Evolutionary conservation across 1,140 invertebrate species (phyloP).

Genomic region (Sminthurinus signatus): DNA sequence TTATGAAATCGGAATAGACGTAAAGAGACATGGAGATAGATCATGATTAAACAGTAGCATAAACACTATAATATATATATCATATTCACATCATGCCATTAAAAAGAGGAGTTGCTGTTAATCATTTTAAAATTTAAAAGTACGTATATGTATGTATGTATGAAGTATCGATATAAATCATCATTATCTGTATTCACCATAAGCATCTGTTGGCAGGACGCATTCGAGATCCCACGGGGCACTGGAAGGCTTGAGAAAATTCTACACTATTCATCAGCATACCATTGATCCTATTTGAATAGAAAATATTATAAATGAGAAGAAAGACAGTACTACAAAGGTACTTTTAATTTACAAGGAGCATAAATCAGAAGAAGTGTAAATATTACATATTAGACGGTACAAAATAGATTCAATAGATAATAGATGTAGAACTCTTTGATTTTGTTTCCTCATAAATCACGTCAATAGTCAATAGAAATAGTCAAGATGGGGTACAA

Average conservation of each 20-base stretch:
- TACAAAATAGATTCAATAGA: too few relatives aligned
- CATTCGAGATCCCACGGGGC: slow-evolving; percentile 53
- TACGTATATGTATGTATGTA: slow-evolving; percentile 45
- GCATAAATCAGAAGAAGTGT: not conserved
- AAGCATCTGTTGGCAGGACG: too few relatives aligned
- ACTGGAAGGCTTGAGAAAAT: slow-evolving; percentile 63
- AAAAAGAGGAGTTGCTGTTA: slow-evolving; percentile 61
- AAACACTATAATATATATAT: too few relatives aligned
- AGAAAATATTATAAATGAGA: not conserved
- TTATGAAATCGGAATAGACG: too few relatives aligned
- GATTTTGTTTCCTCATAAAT: not conserved
- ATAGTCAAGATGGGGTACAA: not conserved
- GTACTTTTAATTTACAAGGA: slow-evolving; percentile 2
- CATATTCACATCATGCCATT: slow-evolving; percentile 51
- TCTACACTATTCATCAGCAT: slow-evolving; percentile 59
- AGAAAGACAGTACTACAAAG: not conserved
- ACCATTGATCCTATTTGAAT: slow-evolving; percentile 49
- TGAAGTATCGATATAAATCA: too few relatives aligned
- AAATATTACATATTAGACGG: not conserved
- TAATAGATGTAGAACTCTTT: not conserved
- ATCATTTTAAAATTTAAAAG: slow-evolving; percentile 58
- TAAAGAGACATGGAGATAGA: too few relatives aligned
- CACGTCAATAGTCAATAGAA: not conserved
- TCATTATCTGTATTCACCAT: too few relatives aligned
- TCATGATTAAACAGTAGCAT: too few relatives aligned